Conservation (phyloP, 1,140 invertebrate species). For the Teleogryllus occipitalis region DNA sequence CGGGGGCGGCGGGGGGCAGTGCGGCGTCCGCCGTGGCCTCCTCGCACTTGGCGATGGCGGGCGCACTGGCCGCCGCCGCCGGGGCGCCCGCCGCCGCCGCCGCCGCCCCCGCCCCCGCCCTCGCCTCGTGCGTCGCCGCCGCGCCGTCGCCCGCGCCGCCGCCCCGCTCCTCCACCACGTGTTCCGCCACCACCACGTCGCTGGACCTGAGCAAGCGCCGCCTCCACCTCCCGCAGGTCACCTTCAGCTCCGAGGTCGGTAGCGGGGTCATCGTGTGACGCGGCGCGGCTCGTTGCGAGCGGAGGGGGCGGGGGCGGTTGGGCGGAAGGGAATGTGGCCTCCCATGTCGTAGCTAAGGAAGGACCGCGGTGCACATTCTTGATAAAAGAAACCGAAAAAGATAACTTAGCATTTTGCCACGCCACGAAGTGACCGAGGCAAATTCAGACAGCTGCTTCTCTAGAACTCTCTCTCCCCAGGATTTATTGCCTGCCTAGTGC, state of each 20-base stretch:
- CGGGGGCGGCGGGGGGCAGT: slow-evolving; percentile 22
- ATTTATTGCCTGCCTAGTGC: too few relatives aligned
- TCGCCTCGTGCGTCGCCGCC: background rate
- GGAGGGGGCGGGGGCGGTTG: background rate
- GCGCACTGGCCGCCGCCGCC: slow-evolving; percentile 30
- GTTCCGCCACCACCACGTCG: slow-evolving; percentile 35
- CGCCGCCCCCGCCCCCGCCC: slow-evolving; percentile 37
- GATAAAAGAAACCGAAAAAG: too few relatives aligned
- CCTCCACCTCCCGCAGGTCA: slow-evolving; percentile 65
- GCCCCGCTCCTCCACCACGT: slow-evolving; percentile 30
- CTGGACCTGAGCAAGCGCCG: slow-evolving; percentile 48
- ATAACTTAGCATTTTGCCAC: too few relatives aligned
- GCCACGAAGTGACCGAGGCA: too few relatives aligned
- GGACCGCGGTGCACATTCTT: too few relatives aligned
- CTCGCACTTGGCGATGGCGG: slow-evolving; percentile 38
- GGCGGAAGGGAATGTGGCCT: too few relatives aligned
- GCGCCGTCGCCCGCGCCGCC: slow-evolving; percentile 34
- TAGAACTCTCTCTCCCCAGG: too few relatives aligned
- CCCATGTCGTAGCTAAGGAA: too few relatives aligned
- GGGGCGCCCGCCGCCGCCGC: slow-evolving; percentile 44
- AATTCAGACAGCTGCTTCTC: too few relatives aligned
- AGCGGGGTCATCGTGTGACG: slow-evolving; percentile 43
- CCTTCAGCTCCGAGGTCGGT: slow-evolving; percentile 78
- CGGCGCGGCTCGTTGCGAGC: background rate
- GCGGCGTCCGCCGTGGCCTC: slow-evolving; percentile 30